Base-by-base conservation (phyloP, 2,113 vertebrate species). In the Neotoma lepida region DNA sequence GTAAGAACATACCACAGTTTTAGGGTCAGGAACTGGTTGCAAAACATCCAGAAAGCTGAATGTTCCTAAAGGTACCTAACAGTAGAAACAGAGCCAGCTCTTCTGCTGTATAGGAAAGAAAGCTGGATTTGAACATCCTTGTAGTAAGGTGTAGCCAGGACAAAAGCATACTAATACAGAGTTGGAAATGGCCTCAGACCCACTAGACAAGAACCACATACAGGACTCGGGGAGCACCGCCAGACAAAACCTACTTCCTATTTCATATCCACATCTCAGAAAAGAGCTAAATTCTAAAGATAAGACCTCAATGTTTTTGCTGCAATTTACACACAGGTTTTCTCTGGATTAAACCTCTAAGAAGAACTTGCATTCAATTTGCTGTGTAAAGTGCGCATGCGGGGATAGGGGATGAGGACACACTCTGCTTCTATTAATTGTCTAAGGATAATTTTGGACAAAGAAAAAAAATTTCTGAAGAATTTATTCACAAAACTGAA, bases 61-160 rank as follows among this genome's bases (percentile, higher is more conserved):
- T 97, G 91, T 61, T 96, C 71, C 51, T 35, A 90, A 89, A 96
- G 74, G 91, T 85, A 96, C 68, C 88, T 97, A 96, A 74, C 4
- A 80, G 12, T 4, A 85, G 64, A 93, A 90, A 88, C 4, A 68
- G 14, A 88, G 24, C 6, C 51, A 74, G 10, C 35, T 22, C 49
- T 20, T 84, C 61, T 63, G 51, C 24, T 91, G 26, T 77, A 24
- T 14, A 35, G 74, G 6, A 4, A 7, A 30, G 56, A 26, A 64
- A 14, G 12, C 64, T 66, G 64, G 64, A 66, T 66, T 66, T 30
- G 13, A 90, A 30, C 9, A 86, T 49, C 58, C 58, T 74, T 51
- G 51, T 51, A 4, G 56, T n/a, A 28, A 46, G 4, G 35, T 54
- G 1, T 39, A 86, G 9, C 20, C 66, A 61, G 68, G 13, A 86